Evolutionary conservation across 2,113 vertebrate species (phyloP).

Genomic region (Romanogobio albipinnatus): DNA sequence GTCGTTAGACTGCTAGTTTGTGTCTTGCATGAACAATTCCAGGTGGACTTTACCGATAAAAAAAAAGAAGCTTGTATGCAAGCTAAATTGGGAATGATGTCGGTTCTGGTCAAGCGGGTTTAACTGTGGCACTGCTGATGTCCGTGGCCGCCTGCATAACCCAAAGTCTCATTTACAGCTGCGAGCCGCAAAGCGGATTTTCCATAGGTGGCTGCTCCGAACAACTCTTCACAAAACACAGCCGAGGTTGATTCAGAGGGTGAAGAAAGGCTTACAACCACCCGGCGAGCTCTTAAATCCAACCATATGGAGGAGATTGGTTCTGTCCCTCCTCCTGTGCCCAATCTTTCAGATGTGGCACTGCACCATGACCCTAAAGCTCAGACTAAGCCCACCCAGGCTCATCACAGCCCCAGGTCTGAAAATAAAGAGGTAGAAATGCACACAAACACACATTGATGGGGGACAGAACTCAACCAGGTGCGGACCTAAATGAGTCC

Average conservation of each 20-base stretch:
- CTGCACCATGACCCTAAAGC: constrained; percentile 10
- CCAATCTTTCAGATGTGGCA: constrained; percentile 34
- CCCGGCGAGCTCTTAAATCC: constrained; percentile 22
- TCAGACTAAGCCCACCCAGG: constrained; percentile 10
- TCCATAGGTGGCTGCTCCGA: constrained; percentile 50
- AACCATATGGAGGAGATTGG: constrained; percentile 11
- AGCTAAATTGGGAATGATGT: not conserved
- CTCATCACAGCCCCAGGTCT: constrained; percentile 8
- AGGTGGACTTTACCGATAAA: not conserved
- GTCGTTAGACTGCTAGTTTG: not conserved
- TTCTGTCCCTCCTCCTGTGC: constrained; percentile 18
- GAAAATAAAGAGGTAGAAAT: constrained; percentile 25
- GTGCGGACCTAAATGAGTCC: constrained; percentile 69
- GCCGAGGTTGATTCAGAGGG: not conserved
- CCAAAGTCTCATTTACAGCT: constrained; percentile 31
- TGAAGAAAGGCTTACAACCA: constrained; percentile 33
- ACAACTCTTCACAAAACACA: constrained; percentile 30
- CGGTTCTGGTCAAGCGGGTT: not conserved
- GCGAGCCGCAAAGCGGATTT: constrained; percentile 39
- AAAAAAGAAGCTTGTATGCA: not conserved
- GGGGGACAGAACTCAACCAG: constrained; percentile 61
- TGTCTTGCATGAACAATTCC: not conserved
- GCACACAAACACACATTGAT: constrained; percentile 47
- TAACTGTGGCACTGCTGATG: not conserved
- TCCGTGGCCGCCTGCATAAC: constrained; percentile 38